phyloP scores from a whole-genome alignment of 1,140 invertebrate genomes.

The Drosophila oshimai region DNA sequence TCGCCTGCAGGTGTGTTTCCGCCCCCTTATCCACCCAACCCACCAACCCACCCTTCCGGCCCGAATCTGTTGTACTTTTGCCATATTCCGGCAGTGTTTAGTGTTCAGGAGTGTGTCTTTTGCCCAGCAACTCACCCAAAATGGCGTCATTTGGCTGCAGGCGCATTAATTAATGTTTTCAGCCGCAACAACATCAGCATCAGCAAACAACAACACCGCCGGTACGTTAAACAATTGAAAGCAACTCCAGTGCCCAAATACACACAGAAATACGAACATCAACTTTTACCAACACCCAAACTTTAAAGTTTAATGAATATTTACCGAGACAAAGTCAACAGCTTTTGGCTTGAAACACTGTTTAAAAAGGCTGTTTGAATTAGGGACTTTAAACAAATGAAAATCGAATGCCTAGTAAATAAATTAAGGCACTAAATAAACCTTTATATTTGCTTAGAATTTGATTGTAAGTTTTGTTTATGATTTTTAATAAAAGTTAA shows the following conservation, averaged over 20 bases:
- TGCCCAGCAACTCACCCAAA: constrained; percentile 47
- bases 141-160: constrained; percentile 74
- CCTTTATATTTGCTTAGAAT: too few species aligned
- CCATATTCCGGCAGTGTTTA: constrained; percentile 10
- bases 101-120: constrained; percentile 3
- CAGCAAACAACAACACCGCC: constrained; percentile 23
- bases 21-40: background rate
- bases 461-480: too few species aligned
- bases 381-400: too few species aligned
- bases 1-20: constrained; percentile 58
- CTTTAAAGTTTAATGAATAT: constrained; percentile 8
- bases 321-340: too few species aligned
- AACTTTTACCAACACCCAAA: background rate
- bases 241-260: background rate
- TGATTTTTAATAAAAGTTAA: too few species aligned
- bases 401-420: too few species aligned
- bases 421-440: too few species aligned
- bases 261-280: background rate
- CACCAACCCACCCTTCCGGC: background rate
- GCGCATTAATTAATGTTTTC: constrained; percentile 77
- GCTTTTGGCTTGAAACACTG: too few species aligned
- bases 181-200: constrained; percentile 51
- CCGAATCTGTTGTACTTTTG: constrained; percentile 45
- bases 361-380: too few species aligned
- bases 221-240: constrained; percentile 25